These are phyloP conservation scores for Calycopis cecrops DNA, from an alignment of 1,140 invertebrate genomes.

Conservation along the genomic window DNA sequence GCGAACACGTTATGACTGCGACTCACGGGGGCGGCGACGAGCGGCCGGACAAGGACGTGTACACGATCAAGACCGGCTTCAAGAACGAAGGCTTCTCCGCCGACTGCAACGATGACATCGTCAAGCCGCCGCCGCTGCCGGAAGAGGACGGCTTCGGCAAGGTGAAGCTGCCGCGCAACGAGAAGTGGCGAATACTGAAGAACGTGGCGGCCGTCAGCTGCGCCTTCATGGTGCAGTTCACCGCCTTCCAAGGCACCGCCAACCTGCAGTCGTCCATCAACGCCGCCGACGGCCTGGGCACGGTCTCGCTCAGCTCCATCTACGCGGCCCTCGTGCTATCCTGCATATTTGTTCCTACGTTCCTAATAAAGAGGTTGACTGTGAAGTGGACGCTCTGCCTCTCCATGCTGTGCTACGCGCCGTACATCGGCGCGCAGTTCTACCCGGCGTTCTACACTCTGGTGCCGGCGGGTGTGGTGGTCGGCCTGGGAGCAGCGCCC, in stretches of 20 bases:
- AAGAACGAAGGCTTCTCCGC: slow-evolving; percentile 82
- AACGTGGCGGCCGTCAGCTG: slow-evolving; percentile 90
- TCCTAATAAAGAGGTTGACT: slow-evolving; percentile 91
- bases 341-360: slow-evolving; percentile 94
- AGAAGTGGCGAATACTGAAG: slow-evolving; percentile 92
- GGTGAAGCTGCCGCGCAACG: slow-evolving; percentile 83
- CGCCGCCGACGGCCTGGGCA: slow-evolving; percentile 87
- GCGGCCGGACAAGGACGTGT: slow-evolving; percentile 61
- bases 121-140: slow-evolving; percentile 78
- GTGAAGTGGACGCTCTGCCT: slow-evolving; percentile 96
- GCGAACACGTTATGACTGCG: slow-evolving; percentile 65
- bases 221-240: slow-evolving; percentile 95
- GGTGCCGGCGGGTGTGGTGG: slow-evolving; percentile 91
- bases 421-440: slow-evolving; percentile 96
- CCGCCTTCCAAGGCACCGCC: slow-evolving; percentile 91
- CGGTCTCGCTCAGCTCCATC: slow-evolving; percentile 88
- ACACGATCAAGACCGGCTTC: slow-evolving; percentile 72
- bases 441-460: slow-evolving; percentile 92
- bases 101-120: slow-evolving; percentile 73
- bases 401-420: slow-evolving; percentile 93
- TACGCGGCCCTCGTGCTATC: slow-evolving; percentile 93
- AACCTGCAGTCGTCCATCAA: slow-evolving; percentile 93
- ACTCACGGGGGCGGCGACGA: slow-evolving; percentile 69
- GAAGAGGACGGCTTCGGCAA: slow-evolving; percentile 82
- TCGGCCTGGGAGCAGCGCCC: slow-evolving; percentile 94